Percentiles rank a stretch among this genome's conserved stretches.
Conservation (phyloP, 2,113 vertebrate genomes). For the Talpa occidentalis region DNA sequence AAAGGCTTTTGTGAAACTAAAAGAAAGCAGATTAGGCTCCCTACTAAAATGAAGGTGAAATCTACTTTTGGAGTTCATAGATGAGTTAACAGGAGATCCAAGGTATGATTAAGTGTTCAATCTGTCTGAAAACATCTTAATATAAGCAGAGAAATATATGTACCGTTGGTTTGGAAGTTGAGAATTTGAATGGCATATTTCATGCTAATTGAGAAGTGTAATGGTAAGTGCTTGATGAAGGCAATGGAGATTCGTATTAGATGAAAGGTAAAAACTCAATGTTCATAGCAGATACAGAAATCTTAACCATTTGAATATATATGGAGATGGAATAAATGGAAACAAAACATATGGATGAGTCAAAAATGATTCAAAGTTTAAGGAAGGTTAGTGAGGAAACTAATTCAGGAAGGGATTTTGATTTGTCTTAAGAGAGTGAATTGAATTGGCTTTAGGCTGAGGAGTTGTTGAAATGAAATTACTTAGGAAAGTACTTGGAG, state of each 20-base stretch:
- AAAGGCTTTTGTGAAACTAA: conserved; percentile 17
- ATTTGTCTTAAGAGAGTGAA: neutral
- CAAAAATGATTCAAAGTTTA: neutral
- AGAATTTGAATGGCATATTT: neutral
- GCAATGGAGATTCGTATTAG: neutral
- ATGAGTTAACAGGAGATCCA: neutral
- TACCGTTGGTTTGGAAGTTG: neutral
- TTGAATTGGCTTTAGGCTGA: neutral
- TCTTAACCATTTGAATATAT: neutral
- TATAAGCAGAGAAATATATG: neutral
- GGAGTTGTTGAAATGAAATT: neutral
- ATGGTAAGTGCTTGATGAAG: neutral
- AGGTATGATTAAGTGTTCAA: neutral
- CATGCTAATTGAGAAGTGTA: neutral
- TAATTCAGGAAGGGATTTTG: neutral
- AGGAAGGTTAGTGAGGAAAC: neutral
- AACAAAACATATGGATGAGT: neutral
- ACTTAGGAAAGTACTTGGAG: neutral
- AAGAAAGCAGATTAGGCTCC: neutral
- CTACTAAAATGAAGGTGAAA: conserved; percentile 32
- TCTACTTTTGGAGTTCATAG: neutral
- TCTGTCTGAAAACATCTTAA: neutral
- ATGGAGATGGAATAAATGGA: neutral
- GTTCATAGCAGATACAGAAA: neutral
- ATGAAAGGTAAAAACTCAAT: neutral